These are phyloP conservation scores for Lasaia peninsularis DNA, from an alignment of 1,140 invertebrate species.

Conservation along the genomic window DNA sequence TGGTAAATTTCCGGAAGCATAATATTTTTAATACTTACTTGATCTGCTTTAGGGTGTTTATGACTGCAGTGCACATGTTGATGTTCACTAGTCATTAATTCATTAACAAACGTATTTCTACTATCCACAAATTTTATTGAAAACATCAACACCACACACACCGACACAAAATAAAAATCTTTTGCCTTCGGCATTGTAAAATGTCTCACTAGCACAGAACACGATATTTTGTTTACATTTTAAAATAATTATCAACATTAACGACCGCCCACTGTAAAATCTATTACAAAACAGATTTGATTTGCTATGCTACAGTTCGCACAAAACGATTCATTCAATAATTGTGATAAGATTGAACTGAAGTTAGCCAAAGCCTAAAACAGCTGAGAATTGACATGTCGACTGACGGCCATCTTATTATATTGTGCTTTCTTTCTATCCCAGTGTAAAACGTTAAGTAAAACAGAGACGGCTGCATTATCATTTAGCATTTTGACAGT, in stretches of 20 bases:
- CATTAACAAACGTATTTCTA: slow-evolving; percentile 39
- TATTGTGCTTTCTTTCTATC: neutral
- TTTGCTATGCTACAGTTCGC: neutral
- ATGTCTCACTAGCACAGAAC: slow-evolving; percentile 34
- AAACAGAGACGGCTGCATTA: neutral
- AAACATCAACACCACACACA: slow-evolving; percentile 37
- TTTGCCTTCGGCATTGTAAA: slow-evolving; percentile 37
- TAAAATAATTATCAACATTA: slow-evolving; percentile 25
- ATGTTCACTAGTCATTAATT: slow-evolving; percentile 45
- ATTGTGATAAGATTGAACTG: neutral
- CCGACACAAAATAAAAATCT: slow-evolving; percentile 24
- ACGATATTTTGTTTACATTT: slow-evolving; percentile 60
- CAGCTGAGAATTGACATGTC: neutral
- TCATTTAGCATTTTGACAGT: neutral
- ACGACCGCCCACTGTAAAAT: slow-evolving; percentile 3
- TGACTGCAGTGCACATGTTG: slow-evolving; percentile 56
- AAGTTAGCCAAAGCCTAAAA: slow-evolving; percentile 1
- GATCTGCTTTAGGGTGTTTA: slow-evolving; percentile 59
- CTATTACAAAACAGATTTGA: neutral
- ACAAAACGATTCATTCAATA: neutral
- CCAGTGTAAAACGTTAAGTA: neutral
- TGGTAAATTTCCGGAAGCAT: neutral
- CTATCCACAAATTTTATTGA: slow-evolving; percentile 35
- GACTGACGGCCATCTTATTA: slow-evolving; percentile 1
- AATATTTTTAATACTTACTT: slow-evolving; percentile 44